These are phyloP conservation scores for Drosophila sp. DNA, from an alignment of 1,140 invertebrate species.

Conservation along the genomic window DNA sequence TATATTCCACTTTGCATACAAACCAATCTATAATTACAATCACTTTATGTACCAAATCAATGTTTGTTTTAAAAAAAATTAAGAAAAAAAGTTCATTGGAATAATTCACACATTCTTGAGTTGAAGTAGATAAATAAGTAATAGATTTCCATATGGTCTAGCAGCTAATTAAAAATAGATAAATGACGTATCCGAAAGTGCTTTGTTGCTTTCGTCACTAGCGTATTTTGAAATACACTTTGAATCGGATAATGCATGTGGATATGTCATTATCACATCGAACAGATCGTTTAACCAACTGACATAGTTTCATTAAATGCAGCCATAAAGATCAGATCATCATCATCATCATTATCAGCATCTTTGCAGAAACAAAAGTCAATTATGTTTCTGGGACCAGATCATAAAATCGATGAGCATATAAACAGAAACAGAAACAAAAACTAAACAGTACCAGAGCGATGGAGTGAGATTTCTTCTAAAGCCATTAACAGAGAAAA, in stretches of 20 bases:
- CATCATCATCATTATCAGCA: not conserved
- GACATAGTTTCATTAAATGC: constrained; percentile 29
- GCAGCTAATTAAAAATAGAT: not conserved
- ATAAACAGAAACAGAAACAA: constrained; percentile 39
- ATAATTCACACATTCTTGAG: not conserved
- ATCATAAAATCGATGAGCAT: constrained; percentile 40
- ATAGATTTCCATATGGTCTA: not conserved
- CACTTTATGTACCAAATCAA: not conserved
- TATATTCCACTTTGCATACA: not conserved
- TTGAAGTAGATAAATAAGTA: too few species aligned
- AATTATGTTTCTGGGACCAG: constrained; percentile 30
- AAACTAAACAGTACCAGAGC: constrained; percentile 5
- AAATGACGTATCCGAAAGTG: not conserved
- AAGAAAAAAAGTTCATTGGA: not conserved
- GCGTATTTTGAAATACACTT: not conserved
- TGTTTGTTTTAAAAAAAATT: not conserved
- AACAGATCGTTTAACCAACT: constrained; percentile 39
- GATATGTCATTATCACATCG: constrained; percentile 24
- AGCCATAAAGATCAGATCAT: constrained; percentile 21
- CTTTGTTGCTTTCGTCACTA: not conserved
- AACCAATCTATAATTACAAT: not conserved
- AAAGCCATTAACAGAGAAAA: constrained; percentile 40
- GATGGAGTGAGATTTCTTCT: constrained; percentile 43
- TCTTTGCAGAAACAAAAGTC: constrained; percentile 22
- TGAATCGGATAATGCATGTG: constrained; percentile 2